Evolutionary conservation across 1,140 invertebrate species (phyloP), one percentile per base, ranked within the genome.

Genomic region (Paraescarpia echinospica): DNA sequence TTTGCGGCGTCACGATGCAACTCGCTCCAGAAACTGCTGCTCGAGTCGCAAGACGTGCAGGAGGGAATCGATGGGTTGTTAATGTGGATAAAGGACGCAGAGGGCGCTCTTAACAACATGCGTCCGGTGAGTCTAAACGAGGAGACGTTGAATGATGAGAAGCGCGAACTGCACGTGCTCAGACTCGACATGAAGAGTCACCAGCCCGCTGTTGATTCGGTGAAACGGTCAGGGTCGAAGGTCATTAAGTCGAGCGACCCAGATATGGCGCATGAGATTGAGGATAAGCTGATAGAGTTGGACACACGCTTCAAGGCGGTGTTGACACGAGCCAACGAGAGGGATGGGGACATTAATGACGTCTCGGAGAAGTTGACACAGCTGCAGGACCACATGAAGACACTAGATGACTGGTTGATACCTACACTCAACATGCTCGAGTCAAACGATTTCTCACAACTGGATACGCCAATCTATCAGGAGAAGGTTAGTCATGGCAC

Each of bases 1-100:
- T 97, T 22, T 97, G 98, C 27, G 97, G 97, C 22, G 98, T 98
- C 94, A 97, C 31, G 51, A 33, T 77, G 90, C 41, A 93, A 98
- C 94, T 97, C 97, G 90, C 96, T 99, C 59, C 98, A 99, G 94
- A 98, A 98, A 0, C 98, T 98, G 0, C 96, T 99, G 51, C 97
- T 99, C 9, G 98, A 99, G 95, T 98, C 98, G 92, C 98, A 99
- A 96, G 98, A 98, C n/a, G 97, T 99, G 22, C 98, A 99, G 95
- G 98, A 99, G 95, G 98, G 98, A 14, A 96, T 99, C 0, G 98
- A 99, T 94, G 97, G 97, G 92, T 97, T 99, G 14, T 97, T 98
- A 8, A 96, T 97, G 90, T 99, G 98, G 98, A 96, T 99, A 51
- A 97, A 97, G 93, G 97, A 97, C 93, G 97, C 98, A 14, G 98